Evolutionary conservation across 2,888 invertebrate genomes (phyloP).

Genomic region (Cheilosia scutellata): DNA sequence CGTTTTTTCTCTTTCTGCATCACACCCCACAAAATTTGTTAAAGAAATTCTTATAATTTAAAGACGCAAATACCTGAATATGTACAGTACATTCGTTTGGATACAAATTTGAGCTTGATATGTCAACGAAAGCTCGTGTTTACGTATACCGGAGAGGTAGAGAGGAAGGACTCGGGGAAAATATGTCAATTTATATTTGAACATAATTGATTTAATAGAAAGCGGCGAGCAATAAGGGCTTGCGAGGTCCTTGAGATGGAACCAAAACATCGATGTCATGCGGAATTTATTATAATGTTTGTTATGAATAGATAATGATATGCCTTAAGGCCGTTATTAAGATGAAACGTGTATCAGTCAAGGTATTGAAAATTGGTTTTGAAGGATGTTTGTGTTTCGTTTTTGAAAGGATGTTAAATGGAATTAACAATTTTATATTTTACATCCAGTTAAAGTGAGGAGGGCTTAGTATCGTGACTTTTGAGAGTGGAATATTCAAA

Average conservation of each 20-base stretch:
- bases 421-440: conserved; percentile 40
- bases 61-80: neutral
- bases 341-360: conserved; percentile 23
- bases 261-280: conserved; percentile 65
- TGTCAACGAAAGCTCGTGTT: conserved; percentile 45
- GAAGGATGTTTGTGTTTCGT: conserved; percentile 28
- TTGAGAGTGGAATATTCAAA: too few relatives aligned
- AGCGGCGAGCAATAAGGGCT: conserved; percentile 61
- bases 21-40: conserved; percentile 10
- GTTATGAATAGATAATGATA: conserved; percentile 65
- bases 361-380: conserved; percentile 30
- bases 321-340: conserved; percentile 58
- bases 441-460: neutral
- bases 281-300: conserved; percentile 63
- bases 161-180: conserved; percentile 1
- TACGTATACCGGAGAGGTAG: conserved; percentile 32
- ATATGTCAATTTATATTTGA: conserved; percentile 81
- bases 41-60: conserved; percentile 24
- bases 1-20: conserved; percentile 2
- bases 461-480: too few relatives aligned
- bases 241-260: conserved; percentile 30
- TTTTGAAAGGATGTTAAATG: conserved; percentile 24
- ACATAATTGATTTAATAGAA: conserved; percentile 82
- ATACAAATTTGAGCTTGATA: conserved; percentile 45
- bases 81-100: neutral